Percentiles rank a stretch among this genome's conserved stretches.
phyloP scores from a whole-genome alignment of 2,797 vertebrate species.

The Anguilla pacifica region DNA sequence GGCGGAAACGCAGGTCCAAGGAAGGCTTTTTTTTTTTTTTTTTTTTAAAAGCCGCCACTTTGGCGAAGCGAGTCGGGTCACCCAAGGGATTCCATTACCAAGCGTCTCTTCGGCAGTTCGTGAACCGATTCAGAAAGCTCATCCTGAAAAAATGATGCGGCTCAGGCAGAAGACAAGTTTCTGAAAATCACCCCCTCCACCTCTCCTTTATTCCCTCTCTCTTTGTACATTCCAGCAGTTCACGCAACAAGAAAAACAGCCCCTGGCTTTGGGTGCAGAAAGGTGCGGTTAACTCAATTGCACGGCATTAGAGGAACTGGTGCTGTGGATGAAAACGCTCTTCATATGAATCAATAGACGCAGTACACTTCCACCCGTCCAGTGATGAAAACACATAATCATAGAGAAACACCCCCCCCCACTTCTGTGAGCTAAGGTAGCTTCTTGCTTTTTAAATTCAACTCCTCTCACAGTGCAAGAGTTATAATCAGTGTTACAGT shows the following conservation, averaged over 20 bases:
- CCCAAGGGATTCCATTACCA: neutral
- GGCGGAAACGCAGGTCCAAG: slow-evolving; percentile 11
- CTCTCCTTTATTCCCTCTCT: neutral
- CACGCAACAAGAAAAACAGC: neutral
- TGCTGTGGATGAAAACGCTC: too few species aligned
- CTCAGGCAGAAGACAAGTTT: neutral
- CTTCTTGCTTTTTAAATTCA: too few species aligned
- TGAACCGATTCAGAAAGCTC: neutral
- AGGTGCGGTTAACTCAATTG: neutral
- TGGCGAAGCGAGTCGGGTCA: neutral
- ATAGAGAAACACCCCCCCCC: too few species aligned
- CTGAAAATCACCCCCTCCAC: neutral
- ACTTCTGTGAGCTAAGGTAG: too few species aligned
- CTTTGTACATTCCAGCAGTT: neutral
- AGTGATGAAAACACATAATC: too few species aligned
- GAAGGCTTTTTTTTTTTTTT: too few species aligned
- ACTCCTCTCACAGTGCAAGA: too few species aligned
- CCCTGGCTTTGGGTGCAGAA: neutral
- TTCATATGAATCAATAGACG: too few species aligned
- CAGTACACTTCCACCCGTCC: too few species aligned
- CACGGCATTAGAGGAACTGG: neutral
- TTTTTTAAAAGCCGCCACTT: too few species aligned
- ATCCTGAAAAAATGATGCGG: neutral
- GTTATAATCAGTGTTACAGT: too few species aligned
- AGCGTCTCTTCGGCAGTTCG: neutral